Evolutionary conservation across 2,797 vertebrate genomes (phyloP), one percentile per base, ranked within the genome.

Genomic region (Enteromius fasciolatus): DNA sequence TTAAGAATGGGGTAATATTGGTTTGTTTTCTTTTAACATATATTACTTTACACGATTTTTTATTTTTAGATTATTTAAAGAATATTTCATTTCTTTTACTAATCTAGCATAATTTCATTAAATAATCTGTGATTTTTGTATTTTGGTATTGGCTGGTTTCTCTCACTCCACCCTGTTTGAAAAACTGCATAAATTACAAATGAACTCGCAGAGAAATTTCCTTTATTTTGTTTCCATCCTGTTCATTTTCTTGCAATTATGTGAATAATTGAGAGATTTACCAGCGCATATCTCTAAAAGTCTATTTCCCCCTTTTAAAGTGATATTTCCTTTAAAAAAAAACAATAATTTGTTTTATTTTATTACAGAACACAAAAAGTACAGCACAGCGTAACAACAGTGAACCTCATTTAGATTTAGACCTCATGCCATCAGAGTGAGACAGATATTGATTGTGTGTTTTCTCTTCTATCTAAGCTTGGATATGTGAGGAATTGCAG

Each of bases 401-500:
- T 78, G 63, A 44, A 39, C 41, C 52, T 41, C 31, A 52, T 74
- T 28, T 79, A 66, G 31, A 52, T 44, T 52, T 67, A 74, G 59
- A 82, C 72, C 54, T 87, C 73, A 68, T 48, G 78, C 54, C 63
- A 48, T 78, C 72, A 36, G 75, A 81, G 83, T 80, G 80, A 76
- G 87, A 82, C 81, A 74, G 83, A 76, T 87, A 84, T 87, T 83
- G 76, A 86, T 82, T 89, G 86, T 94, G 84, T 93, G 92, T 90
- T 95, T 92, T 94, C 90, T 94, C 87, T 94, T 93, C 90, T 92
- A 92, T 90, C 92, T 88, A 94, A 95, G 94, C 93, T 94, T 91
- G 94, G 94, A 94, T 95, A 90, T 95, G 86, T 95, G 93, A 94
- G 94, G 93, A 94, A 91, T 93, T 95, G 92, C 90, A 84, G 92